phyloP scores from a whole-genome alignment of 2,888 invertebrate species.

The Falcaria lacertinaria region DNA sequence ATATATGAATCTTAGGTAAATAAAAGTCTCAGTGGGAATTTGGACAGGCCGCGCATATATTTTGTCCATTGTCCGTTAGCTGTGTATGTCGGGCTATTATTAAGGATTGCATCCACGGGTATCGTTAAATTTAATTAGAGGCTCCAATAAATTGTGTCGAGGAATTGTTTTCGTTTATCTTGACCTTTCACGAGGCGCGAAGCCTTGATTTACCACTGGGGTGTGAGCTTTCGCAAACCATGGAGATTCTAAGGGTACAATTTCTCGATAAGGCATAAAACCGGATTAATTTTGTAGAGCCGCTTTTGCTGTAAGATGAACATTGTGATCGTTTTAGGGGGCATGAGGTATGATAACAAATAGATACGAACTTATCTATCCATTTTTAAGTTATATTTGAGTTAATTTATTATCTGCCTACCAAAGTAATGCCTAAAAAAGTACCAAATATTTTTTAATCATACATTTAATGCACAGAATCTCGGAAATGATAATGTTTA shows the following conservation, averaged over 20 bases:
- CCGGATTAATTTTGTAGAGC: background rate
- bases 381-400: no score
- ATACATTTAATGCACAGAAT: no score
- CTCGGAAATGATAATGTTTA: no score
- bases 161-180: conserved; percentile 59
- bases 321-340: background rate
- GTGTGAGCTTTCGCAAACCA: conserved; percentile 25
- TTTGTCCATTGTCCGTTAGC: no score
- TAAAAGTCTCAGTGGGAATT: no score
- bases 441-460: no score
- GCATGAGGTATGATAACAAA: background rate
- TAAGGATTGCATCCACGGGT: conserved; percentile 5
- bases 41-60: no score
- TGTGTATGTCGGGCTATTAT: background rate
- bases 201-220: conserved; percentile 37
- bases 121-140: conserved; percentile 50
- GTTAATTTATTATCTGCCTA: no score
- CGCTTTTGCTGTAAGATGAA: background rate
- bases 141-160: conserved; percentile 46
- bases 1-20: no score
- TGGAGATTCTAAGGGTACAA: conserved; percentile 35
- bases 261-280: conserved; percentile 22
- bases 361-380: no score
- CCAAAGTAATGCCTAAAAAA: no score
- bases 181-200: conserved; percentile 39